These are phyloP conservation scores for Gisinianus flammeolus DNA, from an alignment of 2,888 invertebrate species.

Conservation along the genomic window DNA sequence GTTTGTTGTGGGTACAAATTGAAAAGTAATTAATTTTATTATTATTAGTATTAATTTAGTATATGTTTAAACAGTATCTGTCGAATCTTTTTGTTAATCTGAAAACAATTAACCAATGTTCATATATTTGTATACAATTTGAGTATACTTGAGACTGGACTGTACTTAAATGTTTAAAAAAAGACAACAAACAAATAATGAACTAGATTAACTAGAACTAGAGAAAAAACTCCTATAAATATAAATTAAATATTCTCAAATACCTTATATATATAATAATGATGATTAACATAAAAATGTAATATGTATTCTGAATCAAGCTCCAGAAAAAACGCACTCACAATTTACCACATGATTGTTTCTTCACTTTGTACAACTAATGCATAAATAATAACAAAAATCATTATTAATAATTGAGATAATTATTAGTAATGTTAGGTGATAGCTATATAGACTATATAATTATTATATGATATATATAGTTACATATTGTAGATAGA, in stretches of 20 bases:
- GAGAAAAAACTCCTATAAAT: not conserved
- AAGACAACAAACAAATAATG: no score
- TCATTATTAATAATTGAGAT: not conserved
- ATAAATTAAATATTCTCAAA: not conserved
- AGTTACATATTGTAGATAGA: not conserved
- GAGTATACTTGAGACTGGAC: no score
- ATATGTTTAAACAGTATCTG: no score
- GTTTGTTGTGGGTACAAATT: no score
- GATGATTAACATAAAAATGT: not conserved
- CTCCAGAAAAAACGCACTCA: slow-evolving; percentile 16
- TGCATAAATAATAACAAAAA: slow-evolving; percentile 41
- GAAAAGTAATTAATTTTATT: no score
- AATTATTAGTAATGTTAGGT: not conserved
- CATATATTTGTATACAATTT: no score
- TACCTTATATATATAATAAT: not conserved
- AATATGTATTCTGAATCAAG: not conserved
- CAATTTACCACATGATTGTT: slow-evolving; percentile 22
- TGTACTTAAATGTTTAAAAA: no score
- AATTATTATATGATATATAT: slow-evolving; percentile 3
- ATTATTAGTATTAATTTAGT: no score
- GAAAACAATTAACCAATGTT: no score
- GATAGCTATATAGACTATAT: not conserved
- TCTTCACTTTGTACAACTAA: slow-evolving; percentile 43
- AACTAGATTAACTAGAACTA: no score
- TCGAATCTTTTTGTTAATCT: no score